These are phyloP conservation scores for Apis dorsata DNA, from an alignment of 1,140 invertebrate genomes.

Conservation along the genomic window DNA sequence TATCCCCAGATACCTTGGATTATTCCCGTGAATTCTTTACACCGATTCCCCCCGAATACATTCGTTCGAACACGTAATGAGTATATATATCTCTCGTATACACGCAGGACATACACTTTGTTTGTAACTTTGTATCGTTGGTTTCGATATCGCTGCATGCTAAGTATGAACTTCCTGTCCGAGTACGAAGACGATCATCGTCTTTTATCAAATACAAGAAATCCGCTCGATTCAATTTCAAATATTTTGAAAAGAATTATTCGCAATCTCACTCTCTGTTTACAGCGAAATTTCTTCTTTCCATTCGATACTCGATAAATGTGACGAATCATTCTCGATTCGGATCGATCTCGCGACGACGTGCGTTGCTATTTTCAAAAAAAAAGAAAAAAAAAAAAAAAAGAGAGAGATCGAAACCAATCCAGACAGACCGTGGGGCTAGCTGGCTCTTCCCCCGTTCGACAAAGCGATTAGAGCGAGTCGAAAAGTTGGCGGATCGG, in stretches of 20 bases:
- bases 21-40: background rate
- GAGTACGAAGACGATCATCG: slow-evolving; percentile 72
- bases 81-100: slow-evolving; percentile 52
- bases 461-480: background rate
- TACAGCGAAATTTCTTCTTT: too few relatives aligned
- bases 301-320: too few relatives aligned
- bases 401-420: background rate
- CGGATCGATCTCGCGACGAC: too few relatives aligned
- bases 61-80: slow-evolving; percentile 44
- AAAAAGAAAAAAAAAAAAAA: background rate
- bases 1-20: background rate
- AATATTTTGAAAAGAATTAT: fast-evolving
- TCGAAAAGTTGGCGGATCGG: slow-evolving; percentile 26
- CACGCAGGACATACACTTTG: slow-evolving; percentile 51
- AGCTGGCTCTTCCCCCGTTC: background rate
- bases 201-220: background rate
- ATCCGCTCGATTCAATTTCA: background rate
- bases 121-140: slow-evolving; percentile 72
- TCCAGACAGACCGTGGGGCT: background rate
- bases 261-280: background rate
- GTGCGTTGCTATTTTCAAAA: background rate
- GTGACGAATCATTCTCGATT: too few relatives aligned
- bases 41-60: slow-evolving; percentile 26
- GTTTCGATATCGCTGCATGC: slow-evolving; percentile 75
- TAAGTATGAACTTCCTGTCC: slow-evolving; percentile 67